Base-by-base conservation (phyloP, 2,797 vertebrate species). In the Lutjanus campechanus region DNA sequence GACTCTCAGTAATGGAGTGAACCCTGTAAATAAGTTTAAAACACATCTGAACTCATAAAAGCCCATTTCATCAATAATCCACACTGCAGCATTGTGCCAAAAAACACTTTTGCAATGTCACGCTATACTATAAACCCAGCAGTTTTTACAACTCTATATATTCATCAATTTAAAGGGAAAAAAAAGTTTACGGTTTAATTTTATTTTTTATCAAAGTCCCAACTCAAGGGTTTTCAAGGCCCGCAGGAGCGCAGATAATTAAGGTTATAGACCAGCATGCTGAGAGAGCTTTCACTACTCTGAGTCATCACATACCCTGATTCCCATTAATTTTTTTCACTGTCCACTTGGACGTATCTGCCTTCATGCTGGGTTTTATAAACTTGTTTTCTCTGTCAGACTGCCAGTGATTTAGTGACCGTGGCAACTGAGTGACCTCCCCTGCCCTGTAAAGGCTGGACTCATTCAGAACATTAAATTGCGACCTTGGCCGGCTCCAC, bases 401-500 rank as follows among this genome's bases (percentile, higher is more conserved):
- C 66, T 41, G 69, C 63, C 76, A 55, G 66, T 77, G 83, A 91
- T 91, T 88, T 87, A 89, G 86, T 64, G 78, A 72, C 77, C 41
- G 64, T 56, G 72, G 76, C 61, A 69, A 69, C 63, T 16, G 17
- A 22, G 63, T 82, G 88, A 91, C 91, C 88, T 87, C 81, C 40
- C 5, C 77, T 83, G 83, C 85, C 86, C 86, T 46, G 51, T 87
- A 83, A 90, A 90, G 69, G 58, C 80, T 70, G 36, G 68, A 69
- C 78, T 89, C 82, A 61, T 76, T 90, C 74, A 68, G 43, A 83
- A 81, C 86, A 85, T 86, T 85, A 84, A 67, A 89, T 76, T 76
- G 87, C 58, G 53, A 87, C 87, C 90, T 89, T 93, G 92, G 72
- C 73, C n/a, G 40, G 56, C 75, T 85, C 56, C 77, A 41, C 89